These are phyloP conservation scores for Aethes cnicana DNA, from an alignment of 2,888 invertebrate species.

Conservation along the genomic window DNA sequence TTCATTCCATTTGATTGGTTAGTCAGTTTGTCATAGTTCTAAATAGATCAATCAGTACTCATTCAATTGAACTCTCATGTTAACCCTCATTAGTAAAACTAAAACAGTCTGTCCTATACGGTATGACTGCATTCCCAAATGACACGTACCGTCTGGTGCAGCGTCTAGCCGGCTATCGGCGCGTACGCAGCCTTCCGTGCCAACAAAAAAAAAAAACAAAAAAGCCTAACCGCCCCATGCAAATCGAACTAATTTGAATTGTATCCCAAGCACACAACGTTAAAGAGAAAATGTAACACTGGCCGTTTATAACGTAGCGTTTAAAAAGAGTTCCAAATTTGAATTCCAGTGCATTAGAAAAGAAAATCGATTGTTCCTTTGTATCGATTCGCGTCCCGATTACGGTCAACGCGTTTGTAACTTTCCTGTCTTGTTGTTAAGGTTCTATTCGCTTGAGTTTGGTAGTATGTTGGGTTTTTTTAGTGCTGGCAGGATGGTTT, in stretches of 20 bases:
- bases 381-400: neutral
- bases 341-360: conserved; percentile 24
- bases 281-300: conserved; percentile 13
- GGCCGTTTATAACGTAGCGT: neutral
- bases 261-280: conserved; percentile 15
- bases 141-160: conserved; percentile 54
- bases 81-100: no score
- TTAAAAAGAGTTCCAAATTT: no score
- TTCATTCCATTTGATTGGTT: no score
- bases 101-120: conserved; percentile 3
- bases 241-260: conserved; percentile 32
- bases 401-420: conserved; percentile 28
- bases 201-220: conserved; percentile 34
- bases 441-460: conserved; percentile 5
- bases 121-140: conserved; percentile 24
- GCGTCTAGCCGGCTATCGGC: conserved; percentile 66
- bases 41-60: no score
- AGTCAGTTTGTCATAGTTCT: no score
- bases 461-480: conserved; percentile 28
- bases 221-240: conserved; percentile 22
- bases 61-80: no score
- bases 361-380: conserved; percentile 12
- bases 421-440: conserved; percentile 27
- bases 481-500: conserved; percentile 32
- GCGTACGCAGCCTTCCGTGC: conserved; percentile 57